Percentiles rank a stretch among this genome's conserved stretches.
These are phyloP conservation scores for Tigriopus japonicus DNA, from an alignment of 1,140 invertebrate species.

Conservation along the genomic window DNA sequence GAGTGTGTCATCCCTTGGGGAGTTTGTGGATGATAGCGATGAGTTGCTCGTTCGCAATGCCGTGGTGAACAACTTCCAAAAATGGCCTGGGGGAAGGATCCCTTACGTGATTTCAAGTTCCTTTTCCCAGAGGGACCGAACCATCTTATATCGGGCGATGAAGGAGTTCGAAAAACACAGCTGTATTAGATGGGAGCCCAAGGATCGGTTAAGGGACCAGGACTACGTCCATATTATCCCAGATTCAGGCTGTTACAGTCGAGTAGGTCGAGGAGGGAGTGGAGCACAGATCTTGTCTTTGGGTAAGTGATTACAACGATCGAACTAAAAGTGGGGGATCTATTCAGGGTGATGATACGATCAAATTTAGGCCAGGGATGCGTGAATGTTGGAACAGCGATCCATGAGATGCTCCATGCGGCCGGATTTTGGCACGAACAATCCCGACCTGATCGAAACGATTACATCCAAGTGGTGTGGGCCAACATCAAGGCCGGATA, in stretches of 20 bases:
- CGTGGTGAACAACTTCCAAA: background rate
- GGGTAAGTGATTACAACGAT: background rate
- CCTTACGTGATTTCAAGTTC: background rate
- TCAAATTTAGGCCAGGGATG: background rate
- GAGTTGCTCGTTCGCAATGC: background rate
- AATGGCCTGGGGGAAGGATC: background rate
- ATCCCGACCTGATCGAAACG: slow-evolving; percentile 10
- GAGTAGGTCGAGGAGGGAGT: background rate
- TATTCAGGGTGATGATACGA: too few relatives aligned
- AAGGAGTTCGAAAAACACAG: background rate
- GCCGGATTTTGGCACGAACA: slow-evolving; percentile 16
- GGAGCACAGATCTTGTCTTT: background rate
- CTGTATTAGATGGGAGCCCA: background rate
- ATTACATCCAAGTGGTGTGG: slow-evolving; percentile 11
- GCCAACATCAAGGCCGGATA: slow-evolving; percentile 11
- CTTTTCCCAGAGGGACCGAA: background rate
- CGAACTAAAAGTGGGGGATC: background rate
- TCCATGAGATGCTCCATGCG: slow-evolving; percentile 15
- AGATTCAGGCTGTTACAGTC: background rate
- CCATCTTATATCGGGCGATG: background rate
- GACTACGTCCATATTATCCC: background rate
- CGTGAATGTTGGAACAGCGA: background rate
- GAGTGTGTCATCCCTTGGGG: background rate
- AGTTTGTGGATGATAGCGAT: background rate
- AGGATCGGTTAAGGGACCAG: background rate